These are phyloP conservation scores for Folsomia manolachei DNA, from an alignment of 2,888 invertebrate species.

Conservation along the genomic window DNA sequence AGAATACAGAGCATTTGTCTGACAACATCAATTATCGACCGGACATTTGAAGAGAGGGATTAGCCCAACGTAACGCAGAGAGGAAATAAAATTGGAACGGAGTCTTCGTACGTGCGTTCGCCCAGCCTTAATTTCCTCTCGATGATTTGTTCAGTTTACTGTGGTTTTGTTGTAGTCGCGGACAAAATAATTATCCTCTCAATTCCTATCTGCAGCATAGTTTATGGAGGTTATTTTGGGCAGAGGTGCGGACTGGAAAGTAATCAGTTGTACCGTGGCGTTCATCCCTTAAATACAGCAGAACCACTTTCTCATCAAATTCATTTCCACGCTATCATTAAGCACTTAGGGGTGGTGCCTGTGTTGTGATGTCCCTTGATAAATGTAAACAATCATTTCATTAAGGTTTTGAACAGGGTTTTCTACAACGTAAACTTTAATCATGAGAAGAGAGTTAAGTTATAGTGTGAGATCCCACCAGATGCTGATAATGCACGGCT, in stretches of 20 bases:
- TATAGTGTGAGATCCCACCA: not conserved
- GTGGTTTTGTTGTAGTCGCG: not conserved
- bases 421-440: no score
- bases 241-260: not conserved
- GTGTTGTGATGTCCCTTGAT: not conserved
- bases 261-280: not conserved
- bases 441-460: no score
- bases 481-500: not conserved
- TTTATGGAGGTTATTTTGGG: not conserved
- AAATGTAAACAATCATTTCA: conserved; percentile 7
- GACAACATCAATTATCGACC: conserved; percentile 41
- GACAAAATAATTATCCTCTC: not conserved
- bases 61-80: no score
- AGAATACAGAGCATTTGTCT: not conserved
- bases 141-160: not conserved
- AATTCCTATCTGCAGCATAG: not conserved
- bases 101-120: not conserved
- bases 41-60: conserved; percentile 20
- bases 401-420: not conserved
- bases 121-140: not conserved
- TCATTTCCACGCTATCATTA: not conserved
- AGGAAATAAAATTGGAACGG: conserved; percentile 8
- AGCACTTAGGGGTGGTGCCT: not conserved
- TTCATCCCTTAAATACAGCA: not conserved
- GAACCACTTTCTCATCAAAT: not conserved